phyloP scores from a whole-genome alignment of 2,888 invertebrate species.

The Xiphydria camelus region DNA sequence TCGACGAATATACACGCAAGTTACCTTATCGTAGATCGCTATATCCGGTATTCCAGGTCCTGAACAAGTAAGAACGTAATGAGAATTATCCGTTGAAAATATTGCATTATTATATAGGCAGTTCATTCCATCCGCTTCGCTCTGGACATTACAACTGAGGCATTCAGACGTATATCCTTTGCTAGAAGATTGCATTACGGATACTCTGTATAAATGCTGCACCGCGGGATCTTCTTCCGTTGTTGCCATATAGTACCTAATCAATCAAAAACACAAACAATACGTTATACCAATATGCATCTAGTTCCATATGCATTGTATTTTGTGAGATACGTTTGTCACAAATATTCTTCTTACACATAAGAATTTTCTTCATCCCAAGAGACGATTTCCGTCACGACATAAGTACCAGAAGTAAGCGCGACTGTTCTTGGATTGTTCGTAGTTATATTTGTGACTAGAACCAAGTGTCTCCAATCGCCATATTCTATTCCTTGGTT shows the following conservation, averaged over 20 bases:
- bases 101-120: constrained; percentile 73
- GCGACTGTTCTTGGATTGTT: constrained; percentile 53
- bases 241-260: constrained; percentile 85
- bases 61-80: constrained; percentile 76
- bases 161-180: constrained; percentile 62
- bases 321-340: not conserved
- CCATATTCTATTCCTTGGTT: constrained; percentile 64
- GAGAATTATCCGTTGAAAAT: constrained; percentile 69
- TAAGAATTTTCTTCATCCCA: constrained; percentile 71
- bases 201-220: constrained; percentile 79
- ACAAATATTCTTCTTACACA: constrained; percentile 63
- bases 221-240: constrained; percentile 74
- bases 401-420: constrained; percentile 68
- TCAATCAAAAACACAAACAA: constrained; percentile 1
- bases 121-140: constrained; percentile 58
- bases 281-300: not conserved
- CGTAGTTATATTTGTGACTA: constrained; percentile 57
- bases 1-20: too few relatives aligned
- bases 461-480: constrained; percentile 69
- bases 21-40: constrained; percentile 65
- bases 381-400: constrained; percentile 73
- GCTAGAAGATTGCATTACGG: constrained; percentile 58
- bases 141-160: constrained; percentile 72
- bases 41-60: constrained; percentile 85
- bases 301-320: not conserved